Evolutionary conservation across 2,113 vertebrate species (phyloP).

Genomic region (Dipodomys spectabilis): DNA sequence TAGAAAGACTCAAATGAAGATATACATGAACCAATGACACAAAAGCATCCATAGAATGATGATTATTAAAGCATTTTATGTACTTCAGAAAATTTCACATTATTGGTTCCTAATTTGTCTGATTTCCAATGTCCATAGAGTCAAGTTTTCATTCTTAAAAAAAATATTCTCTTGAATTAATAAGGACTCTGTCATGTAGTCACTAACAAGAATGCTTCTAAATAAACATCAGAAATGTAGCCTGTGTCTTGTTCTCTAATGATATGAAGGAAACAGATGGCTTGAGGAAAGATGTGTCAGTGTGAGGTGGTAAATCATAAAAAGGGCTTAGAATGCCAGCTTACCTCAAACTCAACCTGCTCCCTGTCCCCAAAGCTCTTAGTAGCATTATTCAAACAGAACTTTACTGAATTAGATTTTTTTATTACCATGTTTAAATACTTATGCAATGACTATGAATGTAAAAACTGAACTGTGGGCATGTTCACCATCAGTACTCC

Average conservation of each 20-base stretch:
- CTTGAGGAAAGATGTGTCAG: background rate
- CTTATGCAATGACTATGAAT: background rate
- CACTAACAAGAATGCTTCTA: slow-evolving; percentile 22
- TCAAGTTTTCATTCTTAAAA: slow-evolving; percentile 9
- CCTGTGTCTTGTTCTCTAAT: slow-evolving; percentile 42
- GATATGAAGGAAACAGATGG: slow-evolving; percentile 61
- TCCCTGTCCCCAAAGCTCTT: background rate
- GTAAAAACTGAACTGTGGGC: background rate
- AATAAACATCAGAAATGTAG: slow-evolving; percentile 27
- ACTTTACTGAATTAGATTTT: background rate
- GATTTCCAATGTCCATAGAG: background rate
- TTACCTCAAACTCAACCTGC: slow-evolving; percentile 43
- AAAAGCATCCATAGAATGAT: background rate
- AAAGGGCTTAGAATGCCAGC: background rate
- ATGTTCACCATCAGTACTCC: slow-evolving; percentile 50
- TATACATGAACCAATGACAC: background rate
- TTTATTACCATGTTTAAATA: slow-evolving; percentile 32
- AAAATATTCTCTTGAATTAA: slow-evolving; percentile 26
- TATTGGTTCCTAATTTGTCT: background rate
- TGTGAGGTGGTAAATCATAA: slow-evolving; percentile 33
- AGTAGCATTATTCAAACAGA: slow-evolving; percentile 19
- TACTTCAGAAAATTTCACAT: background rate
- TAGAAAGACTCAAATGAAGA: background rate
- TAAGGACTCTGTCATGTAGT: background rate
- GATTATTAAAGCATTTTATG: slow-evolving; percentile 28